phyloP scores from a whole-genome alignment of 2,797 vertebrate genomes.

The Melopsittacus undulatus region DNA sequence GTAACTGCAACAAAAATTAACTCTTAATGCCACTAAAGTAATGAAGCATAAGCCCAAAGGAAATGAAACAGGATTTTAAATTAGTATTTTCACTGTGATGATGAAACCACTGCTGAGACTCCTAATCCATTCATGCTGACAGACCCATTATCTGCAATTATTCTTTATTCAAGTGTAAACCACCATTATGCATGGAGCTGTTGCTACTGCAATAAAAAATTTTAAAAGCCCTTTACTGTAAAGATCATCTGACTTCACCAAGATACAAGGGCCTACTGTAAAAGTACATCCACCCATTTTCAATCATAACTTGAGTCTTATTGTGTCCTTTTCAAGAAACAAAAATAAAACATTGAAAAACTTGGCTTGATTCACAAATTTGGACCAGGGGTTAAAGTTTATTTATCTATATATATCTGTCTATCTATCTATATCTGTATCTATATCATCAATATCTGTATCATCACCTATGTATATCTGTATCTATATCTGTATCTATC shows the following conservation, averaged over 20 bases:
- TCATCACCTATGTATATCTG: too few relatives aligned
- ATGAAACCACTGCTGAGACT: slow-evolving; percentile 62
- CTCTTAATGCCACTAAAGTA: slow-evolving; percentile 56
- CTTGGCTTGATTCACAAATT: background rate
- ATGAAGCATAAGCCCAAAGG: slow-evolving; percentile 61
- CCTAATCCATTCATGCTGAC: slow-evolving; percentile 66
- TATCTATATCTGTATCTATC: background rate
- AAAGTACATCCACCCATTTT: background rate
- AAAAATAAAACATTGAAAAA: background rate
- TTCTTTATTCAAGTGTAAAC: slow-evolving; percentile 70
- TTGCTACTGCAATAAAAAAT: slow-evolving; percentile 30
- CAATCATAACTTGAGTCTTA: background rate
- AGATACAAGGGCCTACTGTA: background rate
- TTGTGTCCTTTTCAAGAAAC: background rate
- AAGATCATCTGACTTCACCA: background rate
- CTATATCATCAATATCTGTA: background rate
- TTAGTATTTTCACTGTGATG: slow-evolving; percentile 62
- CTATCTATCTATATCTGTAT: background rate
- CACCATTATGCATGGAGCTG: slow-evolving; percentile 28
- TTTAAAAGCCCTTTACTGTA: background rate
- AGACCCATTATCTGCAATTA: slow-evolving; percentile 73
- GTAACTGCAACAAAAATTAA: slow-evolving; percentile 1
- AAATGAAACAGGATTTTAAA: slow-evolving; percentile 46
- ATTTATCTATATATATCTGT: background rate
- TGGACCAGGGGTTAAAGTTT: background rate